Conservation (phyloP, 2,797 vertebrate species). For the Lagorchestes hirsutus region DNA sequence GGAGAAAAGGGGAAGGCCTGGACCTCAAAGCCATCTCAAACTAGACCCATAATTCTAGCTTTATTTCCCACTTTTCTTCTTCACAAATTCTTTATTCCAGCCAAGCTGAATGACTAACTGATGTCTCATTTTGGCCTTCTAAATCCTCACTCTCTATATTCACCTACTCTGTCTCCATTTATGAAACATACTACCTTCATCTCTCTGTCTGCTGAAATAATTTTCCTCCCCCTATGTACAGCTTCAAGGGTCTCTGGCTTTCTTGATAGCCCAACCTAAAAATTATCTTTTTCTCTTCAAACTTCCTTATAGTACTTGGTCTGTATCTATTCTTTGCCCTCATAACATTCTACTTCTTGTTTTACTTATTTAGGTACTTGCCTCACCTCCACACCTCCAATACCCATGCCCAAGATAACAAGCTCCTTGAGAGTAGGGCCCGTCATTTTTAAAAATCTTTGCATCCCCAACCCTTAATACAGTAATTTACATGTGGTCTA, state of each 20-base stretch:
- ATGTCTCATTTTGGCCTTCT: not conserved
- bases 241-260: not conserved
- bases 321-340: not conserved
- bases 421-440: no score
- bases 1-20: not conserved
- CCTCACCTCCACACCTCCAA: not conserved
- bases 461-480: not conserved
- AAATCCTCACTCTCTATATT: not conserved
- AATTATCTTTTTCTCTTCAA: not conserved
- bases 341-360: not conserved
- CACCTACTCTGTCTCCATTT: not conserved
- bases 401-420: not conserved
- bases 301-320: not conserved
- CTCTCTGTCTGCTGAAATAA: not conserved
- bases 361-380: not conserved
- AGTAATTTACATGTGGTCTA: not conserved
- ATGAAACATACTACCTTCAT: not conserved
- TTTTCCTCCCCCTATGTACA: not conserved
- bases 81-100: not conserved
- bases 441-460: not conserved
- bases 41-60: not conserved
- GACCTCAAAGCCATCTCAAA: not conserved
- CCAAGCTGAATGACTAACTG: not conserved
- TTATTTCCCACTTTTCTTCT: not conserved
- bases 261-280: not conserved